Evolutionary conservation across 2,797 vertebrate genomes (phyloP), one percentile per base, ranked within the genome.

Genomic region (Manis pentadactyla): DNA sequence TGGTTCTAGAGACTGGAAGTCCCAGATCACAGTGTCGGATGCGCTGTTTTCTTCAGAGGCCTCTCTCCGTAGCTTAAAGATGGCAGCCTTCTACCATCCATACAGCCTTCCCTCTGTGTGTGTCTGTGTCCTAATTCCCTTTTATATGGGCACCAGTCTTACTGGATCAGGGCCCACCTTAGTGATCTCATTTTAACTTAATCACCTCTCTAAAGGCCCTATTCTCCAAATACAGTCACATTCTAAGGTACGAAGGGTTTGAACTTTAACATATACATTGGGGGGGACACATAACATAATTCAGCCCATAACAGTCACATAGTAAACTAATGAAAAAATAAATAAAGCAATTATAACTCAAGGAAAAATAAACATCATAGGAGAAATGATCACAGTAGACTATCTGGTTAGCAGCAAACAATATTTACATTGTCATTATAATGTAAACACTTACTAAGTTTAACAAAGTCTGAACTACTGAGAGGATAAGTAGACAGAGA

Each of bases 381-480:
- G 27, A 94, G 46, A 94, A 96, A 92, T 73, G 21, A 94, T 57
- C 77, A 57, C 2, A 69, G 55, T 88, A 69, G 57, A 57, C 55
- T 53, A 25, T 86, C 49, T n/a, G 25, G 46, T 46, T 39, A 57
- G 61, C 39, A 92, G 63, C 27, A 82, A 71, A 61, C 37, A 49
- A 25, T 94, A 51, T 66, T 84, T 78, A 39, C 23, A 37, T 59
- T 37, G 51, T 90, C 34, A 29, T 83, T 83, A 78, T 37, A 34
- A 64, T 25, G 13, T 21, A 92, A 87, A 88, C 37, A 53, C 69
- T 46, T 14, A 73, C 69, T 73, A 29, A 18, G 46, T 46, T 46
- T 46, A 77, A 14, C 31, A 31, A 78, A 77, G 6, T 64, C 85
- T 79, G 51, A 34, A 51, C 53, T 64, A 66, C 15, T 37, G 59